Conservation (phyloP, 2,797 vertebrate species). For the Anableps anableps region DNA sequence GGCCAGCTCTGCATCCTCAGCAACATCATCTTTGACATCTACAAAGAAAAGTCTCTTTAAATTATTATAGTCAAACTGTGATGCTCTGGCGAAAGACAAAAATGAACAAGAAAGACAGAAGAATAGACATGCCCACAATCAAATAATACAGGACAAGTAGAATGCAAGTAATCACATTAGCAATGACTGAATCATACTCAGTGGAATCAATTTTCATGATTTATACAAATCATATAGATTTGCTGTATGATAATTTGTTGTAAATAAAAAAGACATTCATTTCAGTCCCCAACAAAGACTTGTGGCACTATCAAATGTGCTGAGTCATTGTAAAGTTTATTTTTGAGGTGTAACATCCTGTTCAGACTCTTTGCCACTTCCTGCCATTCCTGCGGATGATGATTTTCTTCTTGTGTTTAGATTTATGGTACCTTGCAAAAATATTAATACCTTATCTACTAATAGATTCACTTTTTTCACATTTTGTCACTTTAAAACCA, state of each 20-base stretch:
- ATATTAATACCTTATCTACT: not conserved
- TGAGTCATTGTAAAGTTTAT: not conserved
- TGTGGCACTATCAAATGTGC: not conserved
- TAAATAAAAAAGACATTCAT: not conserved
- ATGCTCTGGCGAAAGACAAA: not conserved
- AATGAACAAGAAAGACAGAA: not conserved
- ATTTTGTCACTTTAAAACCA: not conserved
- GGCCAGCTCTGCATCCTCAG: slow-evolving; percentile 80
- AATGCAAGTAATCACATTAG: not conserved
- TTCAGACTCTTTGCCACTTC: not conserved
- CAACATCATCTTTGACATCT: slow-evolving; percentile 57
- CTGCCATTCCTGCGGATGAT: not conserved
- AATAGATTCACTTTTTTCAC: not conserved
- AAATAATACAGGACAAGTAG: not conserved
- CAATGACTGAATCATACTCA: not conserved
- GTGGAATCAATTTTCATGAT: not conserved
- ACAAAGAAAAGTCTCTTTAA: slow-evolving; percentile 6
- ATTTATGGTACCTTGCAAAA: not conserved
- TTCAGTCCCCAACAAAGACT: not conserved
- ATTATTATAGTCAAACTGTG: not conserved
- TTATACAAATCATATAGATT: not conserved
- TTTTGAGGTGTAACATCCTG: slow-evolving; percentile 4
- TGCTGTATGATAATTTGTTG: not conserved
- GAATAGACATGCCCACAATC: not conserved
- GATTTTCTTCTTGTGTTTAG: not conserved